These are phyloP conservation scores for Aradophagus sp. DNA, from an alignment of 1,140 invertebrate genomes.

Conservation along the genomic window DNA sequence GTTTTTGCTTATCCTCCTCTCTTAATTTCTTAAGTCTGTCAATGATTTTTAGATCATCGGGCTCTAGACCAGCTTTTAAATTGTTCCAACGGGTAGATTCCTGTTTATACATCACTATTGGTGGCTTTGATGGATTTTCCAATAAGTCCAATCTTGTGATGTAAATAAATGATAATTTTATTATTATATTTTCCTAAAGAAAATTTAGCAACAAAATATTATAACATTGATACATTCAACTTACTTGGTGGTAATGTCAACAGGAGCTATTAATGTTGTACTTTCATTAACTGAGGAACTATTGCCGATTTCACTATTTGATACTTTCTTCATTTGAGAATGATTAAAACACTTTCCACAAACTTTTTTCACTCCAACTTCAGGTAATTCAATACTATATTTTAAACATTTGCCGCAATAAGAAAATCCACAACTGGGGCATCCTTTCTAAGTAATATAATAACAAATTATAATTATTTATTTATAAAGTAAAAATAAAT, in stretches of 20 bases:
- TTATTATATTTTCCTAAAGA: neutral
- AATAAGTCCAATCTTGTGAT: conserved; percentile 63
- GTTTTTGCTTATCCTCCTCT: conserved; percentile 60
- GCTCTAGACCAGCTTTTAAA: conserved; percentile 67
- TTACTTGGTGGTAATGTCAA: no score
- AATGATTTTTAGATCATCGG: conserved; percentile 67
- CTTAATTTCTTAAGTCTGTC: conserved; percentile 70
- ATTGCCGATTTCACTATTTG: no score
- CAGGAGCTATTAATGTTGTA: no score
- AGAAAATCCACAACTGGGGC: conserved; percentile 71
- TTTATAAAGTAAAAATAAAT: neutral
- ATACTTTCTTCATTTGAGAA: conserved; percentile 38
- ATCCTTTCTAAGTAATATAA: conserved; percentile 61
- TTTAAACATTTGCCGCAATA: conserved; percentile 71
- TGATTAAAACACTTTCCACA: conserved; percentile 69
- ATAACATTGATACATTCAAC: no score
- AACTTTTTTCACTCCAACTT: conserved; percentile 62
- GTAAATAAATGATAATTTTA: conserved; percentile 1
- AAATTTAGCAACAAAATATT: no score
- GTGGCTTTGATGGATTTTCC: conserved; percentile 70
- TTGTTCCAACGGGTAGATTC: conserved; percentile 62
- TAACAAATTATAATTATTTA: neutral
- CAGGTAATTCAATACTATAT: conserved; percentile 65
- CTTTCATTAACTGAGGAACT: no score
- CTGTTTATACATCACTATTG: conserved; percentile 69